Evolutionary conservation across 2,888 invertebrate species (phyloP), one percentile per base, ranked within the genome.

Genomic region (Hydroisotoma schaefferi): DNA sequence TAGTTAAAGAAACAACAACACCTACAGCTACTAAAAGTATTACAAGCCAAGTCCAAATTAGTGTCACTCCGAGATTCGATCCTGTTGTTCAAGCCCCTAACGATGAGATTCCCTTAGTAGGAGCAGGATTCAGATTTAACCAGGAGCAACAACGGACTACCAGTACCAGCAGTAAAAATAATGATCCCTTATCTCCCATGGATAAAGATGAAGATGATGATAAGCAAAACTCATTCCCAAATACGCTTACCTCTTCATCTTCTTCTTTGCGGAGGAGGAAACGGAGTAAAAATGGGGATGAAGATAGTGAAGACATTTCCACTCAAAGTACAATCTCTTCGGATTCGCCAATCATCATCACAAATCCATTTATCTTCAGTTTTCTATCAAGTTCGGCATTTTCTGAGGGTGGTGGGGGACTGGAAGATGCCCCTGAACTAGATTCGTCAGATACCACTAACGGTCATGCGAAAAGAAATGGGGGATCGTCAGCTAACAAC

Each of bases 281-380:
- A 43, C 46, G 53, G 40, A 29, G 38, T 26, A 56, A 54, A 52
- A 37, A 52, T 47, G 37, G 29, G 52, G 40, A 53, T 43, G 43
- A 27, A 25, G 18, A 25, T 25, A n/a, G 28, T 6, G 5, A 22
- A 20, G 28, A 61, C 18, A 53, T 26, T 23, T 52, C 57, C 23
- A n/a, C n/a, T 57, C n/a, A 8, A 47, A 37, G 23, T 53, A n/a
- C 56, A 25, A 20, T 37, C 38, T 29, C 15, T 5, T 43, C 49
- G 44, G 49, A 23, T 49, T 33, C 33, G 8, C 2, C 27, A 25
- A 2, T 26, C 49, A n/a, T 26, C 49, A 8, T 6, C 44, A 43
- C 56, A 43, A 29, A 57, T 55, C 53, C 57, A 46, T 55, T 46
- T 56, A 59, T 22, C 55, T 49, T n/a, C n/a, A n/a, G n/a, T n/a